These are phyloP conservation scores for Galerucella nymphaeae DNA, from an alignment of 2,888 invertebrate species.

Conservation along the genomic window DNA sequence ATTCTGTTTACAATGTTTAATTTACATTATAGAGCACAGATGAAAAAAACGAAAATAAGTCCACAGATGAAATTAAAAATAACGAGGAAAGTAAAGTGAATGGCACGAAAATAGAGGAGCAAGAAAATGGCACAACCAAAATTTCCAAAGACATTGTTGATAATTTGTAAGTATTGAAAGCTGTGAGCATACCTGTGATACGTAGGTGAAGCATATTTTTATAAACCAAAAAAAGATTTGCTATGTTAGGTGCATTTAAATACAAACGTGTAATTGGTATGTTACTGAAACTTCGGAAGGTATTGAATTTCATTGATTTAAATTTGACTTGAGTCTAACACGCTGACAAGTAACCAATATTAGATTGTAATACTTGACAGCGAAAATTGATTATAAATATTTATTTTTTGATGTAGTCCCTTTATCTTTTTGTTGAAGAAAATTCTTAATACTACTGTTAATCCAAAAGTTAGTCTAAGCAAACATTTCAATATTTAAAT, in stretches of 20 bases:
- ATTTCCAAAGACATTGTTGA: slow-evolving; percentile 63
- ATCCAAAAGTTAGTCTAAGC: not conserved
- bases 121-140: slow-evolving; percentile 54
- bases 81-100: slow-evolving; percentile 56
- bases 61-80: slow-evolving; percentile 53
- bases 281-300: no score
- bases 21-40: slow-evolving; percentile 55
- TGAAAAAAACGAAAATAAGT: slow-evolving; percentile 59
- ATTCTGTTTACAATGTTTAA: not conserved
- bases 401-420: no score
- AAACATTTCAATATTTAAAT: slow-evolving; percentile 12
- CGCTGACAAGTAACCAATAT: no score
- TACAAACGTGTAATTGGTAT: no score
- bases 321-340: no score
- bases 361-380: no score
- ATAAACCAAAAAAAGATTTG: not conserved
- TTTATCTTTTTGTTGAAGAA: not conserved
- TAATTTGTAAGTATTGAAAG: slow-evolving; percentile 61
- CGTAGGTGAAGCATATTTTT: not conserved
- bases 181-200: slow-evolving; percentile 14
- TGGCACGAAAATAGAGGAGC: slow-evolving; percentile 59
- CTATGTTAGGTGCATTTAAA: no score
- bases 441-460: not conserved
- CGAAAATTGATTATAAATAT: no score
- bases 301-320: no score